Percentiles rank a stretch among this genome's conserved stretches.
Evolutionary conservation across 2,888 invertebrate species (phyloP).

Genomic region (Melitaea athalia): DNA sequence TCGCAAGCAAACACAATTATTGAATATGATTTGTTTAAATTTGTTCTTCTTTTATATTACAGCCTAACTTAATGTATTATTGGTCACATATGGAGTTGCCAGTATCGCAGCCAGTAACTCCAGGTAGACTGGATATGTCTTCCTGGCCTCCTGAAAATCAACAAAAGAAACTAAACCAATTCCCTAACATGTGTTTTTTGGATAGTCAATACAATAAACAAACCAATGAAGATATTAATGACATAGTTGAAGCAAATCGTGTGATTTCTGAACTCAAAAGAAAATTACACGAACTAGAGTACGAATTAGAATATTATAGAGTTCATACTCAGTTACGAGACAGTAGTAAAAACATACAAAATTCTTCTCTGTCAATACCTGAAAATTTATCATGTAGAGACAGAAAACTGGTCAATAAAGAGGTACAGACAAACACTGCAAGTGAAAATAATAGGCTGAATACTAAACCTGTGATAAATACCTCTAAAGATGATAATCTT

Average conservation of each 20-base stretch:
- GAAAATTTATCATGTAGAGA: slow-evolving; percentile 51
- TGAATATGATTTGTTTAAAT: no score
- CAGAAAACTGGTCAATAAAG: slow-evolving; percentile 60
- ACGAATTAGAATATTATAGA: slow-evolving; percentile 68
- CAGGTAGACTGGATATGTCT: slow-evolving; percentile 87
- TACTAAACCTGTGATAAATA: slow-evolving; percentile 72
- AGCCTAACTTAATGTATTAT: slow-evolving; percentile 95
- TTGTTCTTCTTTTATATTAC: slow-evolving; percentile 49
- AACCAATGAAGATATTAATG: slow-evolving; percentile 69
- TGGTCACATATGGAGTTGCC: slow-evolving; percentile 92
- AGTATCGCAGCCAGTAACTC: slow-evolving; percentile 85
- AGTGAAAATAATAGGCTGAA: slow-evolving; percentile 58
- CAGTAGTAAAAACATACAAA: slow-evolving; percentile 64
- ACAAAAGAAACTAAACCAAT: slow-evolving; percentile 53
- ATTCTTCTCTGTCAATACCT: slow-evolving; percentile 50
- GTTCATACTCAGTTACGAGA: slow-evolving; percentile 63
- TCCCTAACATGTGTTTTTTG: slow-evolving; percentile 47
- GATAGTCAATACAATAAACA: slow-evolving; percentile 62
- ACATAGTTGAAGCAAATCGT: slow-evolving; percentile 67
- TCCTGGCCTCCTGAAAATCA: slow-evolving; percentile 86
- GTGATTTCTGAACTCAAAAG: slow-evolving; percentile 65
- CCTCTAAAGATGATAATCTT: slow-evolving; percentile 66
- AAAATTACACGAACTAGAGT: slow-evolving; percentile 67
- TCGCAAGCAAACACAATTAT: no score
- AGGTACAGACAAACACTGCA: slow-evolving; percentile 60